A percentile compares a stretch with the other conserved stretches of the same genome.
phyloP scores from a whole-genome alignment of 2,888 invertebrate species.

The Agrilus biguttatus region DNA sequence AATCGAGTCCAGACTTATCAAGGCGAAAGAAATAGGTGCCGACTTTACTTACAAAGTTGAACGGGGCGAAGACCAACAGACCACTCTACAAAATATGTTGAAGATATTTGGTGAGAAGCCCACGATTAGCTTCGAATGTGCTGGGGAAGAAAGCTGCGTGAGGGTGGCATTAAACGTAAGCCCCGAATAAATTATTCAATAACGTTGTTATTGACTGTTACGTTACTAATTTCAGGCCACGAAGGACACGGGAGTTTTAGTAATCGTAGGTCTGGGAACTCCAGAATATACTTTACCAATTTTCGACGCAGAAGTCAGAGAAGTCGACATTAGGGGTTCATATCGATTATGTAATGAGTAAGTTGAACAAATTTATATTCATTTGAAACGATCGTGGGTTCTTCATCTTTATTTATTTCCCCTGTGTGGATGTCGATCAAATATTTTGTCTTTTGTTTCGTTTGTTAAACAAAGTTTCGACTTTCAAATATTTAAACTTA shows the following conservation, averaged over 20 bases:
- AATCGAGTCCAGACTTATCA: conserved; percentile 46
- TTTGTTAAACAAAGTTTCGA: no score
- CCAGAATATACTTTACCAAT: conserved; percentile 62
- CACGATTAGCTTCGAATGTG: conserved; percentile 68
- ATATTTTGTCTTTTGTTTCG: no score
- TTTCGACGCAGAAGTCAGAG: conserved; percentile 58
- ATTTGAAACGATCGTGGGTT: no score
- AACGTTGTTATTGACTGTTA: background rate
- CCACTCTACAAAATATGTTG: conserved; percentile 40
- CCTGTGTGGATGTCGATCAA: no score
- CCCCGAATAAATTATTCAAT: background rate
- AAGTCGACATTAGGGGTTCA: conserved; percentile 77
- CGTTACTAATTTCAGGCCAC: conserved; percentile 56
- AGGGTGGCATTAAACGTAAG: conserved; percentile 56
- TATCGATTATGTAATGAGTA: conserved; percentile 78
- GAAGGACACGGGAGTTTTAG: conserved; percentile 64
- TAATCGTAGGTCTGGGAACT: conserved; percentile 72
- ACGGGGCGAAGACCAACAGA: conserved; percentile 37
- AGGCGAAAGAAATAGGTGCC: conserved; percentile 62
- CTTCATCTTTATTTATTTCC: no score
- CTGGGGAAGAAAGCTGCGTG: conserved; percentile 61
- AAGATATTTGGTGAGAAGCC: conserved; percentile 41
- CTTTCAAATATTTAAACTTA: background rate
- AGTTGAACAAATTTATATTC: background rate
- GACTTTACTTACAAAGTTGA: conserved; percentile 44